Base-by-base conservation (phyloP, 2,888 invertebrate genomes). In the Metopia argyrocephala region DNA sequence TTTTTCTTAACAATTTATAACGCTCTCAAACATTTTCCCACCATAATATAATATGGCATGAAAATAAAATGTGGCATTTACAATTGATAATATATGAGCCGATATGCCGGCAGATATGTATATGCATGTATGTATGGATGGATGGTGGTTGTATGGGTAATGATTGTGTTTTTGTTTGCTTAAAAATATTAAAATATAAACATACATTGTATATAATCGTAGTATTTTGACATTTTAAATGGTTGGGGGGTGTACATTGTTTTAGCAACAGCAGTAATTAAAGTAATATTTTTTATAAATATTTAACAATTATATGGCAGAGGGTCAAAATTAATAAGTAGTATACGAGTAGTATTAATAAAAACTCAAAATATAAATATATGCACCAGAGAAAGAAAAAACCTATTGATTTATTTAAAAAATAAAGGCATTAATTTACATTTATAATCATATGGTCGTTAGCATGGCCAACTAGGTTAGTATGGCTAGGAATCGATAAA, bases 1-100 rank as follows among this genome's bases (percentile, higher is more conserved):
- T 46, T 70, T 68, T 78, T 76, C 56, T 45, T 69, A 64, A 25
- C 46, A 65, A 76, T 71, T 78, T 71, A 28, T 54, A 31, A 71
- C 54, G 54, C 71, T 54, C n/a, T 15, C 9, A 66, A 76, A 54
- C 28, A 68, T 78, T 78, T 78, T 73, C 78, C 71, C 78, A 78
- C 61, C 46, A 20, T 31, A 68, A 54, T 21, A 50, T 18, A 15
- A 76, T 61, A 56, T 50, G 2, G 65, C 28, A 70, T 59, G 18
- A 52, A 64, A 45, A 65, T 31, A n/a, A 57, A 52, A 75, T 66
- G 52, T 23, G 57, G 50, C 31, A 25, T 21, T 28, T n/a, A 52
- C 52, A 50, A 50, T 59, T 38, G 9, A 59, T 66, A 59, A 18
- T 66, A n/a, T 38, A 45, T 57, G 28, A 3, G 27, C 15, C 21